Evolutionary conservation across 2,113 vertebrate genomes (phyloP), one percentile per base, ranked within the genome.

Genomic region (Scolopax mira): DNA sequence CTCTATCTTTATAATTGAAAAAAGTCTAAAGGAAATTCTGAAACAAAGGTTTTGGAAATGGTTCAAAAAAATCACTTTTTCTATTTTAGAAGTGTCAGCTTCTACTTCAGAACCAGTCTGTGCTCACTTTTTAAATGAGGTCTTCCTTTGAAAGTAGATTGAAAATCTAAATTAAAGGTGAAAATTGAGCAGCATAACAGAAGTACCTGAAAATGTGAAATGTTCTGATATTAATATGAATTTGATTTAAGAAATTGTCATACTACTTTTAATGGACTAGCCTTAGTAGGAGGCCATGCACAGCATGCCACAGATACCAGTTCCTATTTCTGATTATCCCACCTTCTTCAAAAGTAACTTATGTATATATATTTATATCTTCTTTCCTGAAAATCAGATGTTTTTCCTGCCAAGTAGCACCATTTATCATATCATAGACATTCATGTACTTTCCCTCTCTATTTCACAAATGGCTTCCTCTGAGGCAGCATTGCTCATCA

Each of bases 361-460:
- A 74, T 28, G 3, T 7, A 46, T 62, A 3, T 39, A 46, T 83
- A 91, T 84, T 78, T 86, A 46, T 70, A 67, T 49, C 13, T 84
- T 82, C 37, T 95, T 89, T 96, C 82, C 89, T 85, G 88, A 89
- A 97, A 98, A 94, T 57, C 54, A 25, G 31, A 1, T 14, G 69
- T 54, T 82, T 81, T 85, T 4, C 49, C 42, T 93, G 67, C 65
- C 90, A 97, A 75, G 14, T 18, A 85, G 22, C 27, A 57, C 14
- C 1, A 39, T 91, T 94, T 93, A 15, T 96, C 78, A 91, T 49
- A 7, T 27, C 49, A 46, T 33, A 83, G 88, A 42, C 9, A 19
- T 39, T 11, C 4, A 0, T 3, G 9, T 6, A 11, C 86, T 93
- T 83, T 66, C 25, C 5, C 17, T 73, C 57, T 49, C 17, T 39